A percentile compares a stretch with the other conserved stretches of the same genome.
These are phyloP conservation scores for Microctenopoma lineatum DNA, from an alignment of 2,797 vertebrate genomes.

Conservation along the genomic window DNA sequence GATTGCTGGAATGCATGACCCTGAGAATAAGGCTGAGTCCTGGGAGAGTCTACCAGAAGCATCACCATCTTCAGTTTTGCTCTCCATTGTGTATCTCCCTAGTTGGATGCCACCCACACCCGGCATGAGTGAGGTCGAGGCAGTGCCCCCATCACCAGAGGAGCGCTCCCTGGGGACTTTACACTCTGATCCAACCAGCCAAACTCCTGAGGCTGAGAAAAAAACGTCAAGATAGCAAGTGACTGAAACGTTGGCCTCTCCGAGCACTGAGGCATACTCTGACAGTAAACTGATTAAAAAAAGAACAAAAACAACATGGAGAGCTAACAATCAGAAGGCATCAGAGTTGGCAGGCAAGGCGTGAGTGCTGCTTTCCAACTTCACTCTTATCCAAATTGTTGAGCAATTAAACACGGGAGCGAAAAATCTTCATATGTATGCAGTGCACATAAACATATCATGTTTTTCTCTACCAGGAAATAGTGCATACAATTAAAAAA, in stretches of 20 bases:
- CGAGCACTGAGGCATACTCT: conserved; percentile 64
- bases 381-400: conserved; percentile 73
- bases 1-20: conserved; percentile 84
- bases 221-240: conserved; percentile 64
- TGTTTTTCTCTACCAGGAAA: conserved; percentile 22
- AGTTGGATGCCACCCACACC: conserved; percentile 84
- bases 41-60: conserved; percentile 79
- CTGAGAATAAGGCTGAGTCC: conserved; percentile 85
- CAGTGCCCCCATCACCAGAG: conserved; percentile 79
- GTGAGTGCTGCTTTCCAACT: conserved; percentile 66
- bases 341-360: conserved; percentile 66
- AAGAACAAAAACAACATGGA: conserved; percentile 71
- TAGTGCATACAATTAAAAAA: conserved; percentile 19
- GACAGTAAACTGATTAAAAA: conserved; percentile 70
- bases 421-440: conserved; percentile 44
- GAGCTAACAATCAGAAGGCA: conserved; percentile 70
- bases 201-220: conserved; percentile 79
- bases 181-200: conserved; percentile 76
- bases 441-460: conserved; percentile 37
- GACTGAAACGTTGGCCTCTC: conserved; percentile 75
- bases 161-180: conserved; percentile 68
- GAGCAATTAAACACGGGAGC: conserved; percentile 71
- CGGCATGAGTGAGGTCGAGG: conserved; percentile 80
- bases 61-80: conserved; percentile 77
- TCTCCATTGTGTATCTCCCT: conserved; percentile 76